Evolutionary conservation across 2,113 vertebrate species (phyloP).

Genomic region (Panthera tigris): DNA sequence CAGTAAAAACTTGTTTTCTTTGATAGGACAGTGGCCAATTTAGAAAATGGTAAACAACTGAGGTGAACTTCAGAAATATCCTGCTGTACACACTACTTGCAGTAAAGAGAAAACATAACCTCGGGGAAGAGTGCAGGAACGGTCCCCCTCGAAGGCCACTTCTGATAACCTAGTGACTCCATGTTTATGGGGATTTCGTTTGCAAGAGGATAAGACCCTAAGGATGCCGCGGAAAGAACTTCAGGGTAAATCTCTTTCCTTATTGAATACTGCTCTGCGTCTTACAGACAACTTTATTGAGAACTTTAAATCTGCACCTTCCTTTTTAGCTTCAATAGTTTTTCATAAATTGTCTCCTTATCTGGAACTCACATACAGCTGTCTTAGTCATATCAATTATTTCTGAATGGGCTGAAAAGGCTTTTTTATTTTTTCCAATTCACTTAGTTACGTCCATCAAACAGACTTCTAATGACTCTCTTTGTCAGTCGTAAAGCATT

Average conservation of each 20-base stretch:
- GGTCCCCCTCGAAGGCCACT: background rate
- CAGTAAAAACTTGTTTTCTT: conserved; percentile 62
- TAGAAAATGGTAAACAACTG: background rate
- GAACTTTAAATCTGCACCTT: conserved; percentile 70
- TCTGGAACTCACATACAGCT: conserved; percentile 63
- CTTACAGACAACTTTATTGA: conserved; percentile 64
- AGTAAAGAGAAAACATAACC: background rate
- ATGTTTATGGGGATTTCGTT: conserved; percentile 65
- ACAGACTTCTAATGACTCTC: conserved; percentile 74
- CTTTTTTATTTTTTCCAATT: conserved; percentile 76
- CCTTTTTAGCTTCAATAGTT: conserved; percentile 72
- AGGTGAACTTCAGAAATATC: background rate
- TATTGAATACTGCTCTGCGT: conserved; percentile 66
- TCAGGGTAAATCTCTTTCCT: conserved; percentile 51
- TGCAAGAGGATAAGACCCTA: conserved; percentile 49
- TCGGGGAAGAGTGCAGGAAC: background rate
- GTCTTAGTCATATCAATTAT: conserved; percentile 70
- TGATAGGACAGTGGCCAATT: conserved; percentile 27
- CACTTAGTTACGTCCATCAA: conserved; percentile 73
- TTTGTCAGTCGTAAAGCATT: conserved; percentile 68
- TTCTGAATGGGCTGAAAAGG: conserved; percentile 66
- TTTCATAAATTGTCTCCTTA: conserved; percentile 73
- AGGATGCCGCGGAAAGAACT: conserved; percentile 37
- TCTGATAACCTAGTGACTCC: conserved; percentile 21
- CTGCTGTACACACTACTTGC: background rate